Percentiles rank a stretch among this genome's conserved stretches.
These are phyloP conservation scores for Chiroxiphia lanceolata DNA, from an alignment of 2,797 vertebrate species.

Conservation along the genomic window DNA sequence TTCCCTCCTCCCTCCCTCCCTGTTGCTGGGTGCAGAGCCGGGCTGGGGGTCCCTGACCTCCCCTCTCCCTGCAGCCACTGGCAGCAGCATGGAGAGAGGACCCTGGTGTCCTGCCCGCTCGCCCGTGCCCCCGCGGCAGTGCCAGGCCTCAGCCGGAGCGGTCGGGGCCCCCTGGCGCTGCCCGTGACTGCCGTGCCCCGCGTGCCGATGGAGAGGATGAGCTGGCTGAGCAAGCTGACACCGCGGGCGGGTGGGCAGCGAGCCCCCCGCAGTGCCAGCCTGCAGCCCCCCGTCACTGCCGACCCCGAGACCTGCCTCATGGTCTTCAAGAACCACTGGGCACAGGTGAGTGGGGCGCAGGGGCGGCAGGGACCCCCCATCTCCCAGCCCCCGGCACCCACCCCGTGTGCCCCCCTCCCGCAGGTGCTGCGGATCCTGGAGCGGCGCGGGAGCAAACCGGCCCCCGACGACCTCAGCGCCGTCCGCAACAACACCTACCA, in stretches of 20 bases:
- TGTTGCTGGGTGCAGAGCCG: not conserved
- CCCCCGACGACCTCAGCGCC: conserved; percentile 88
- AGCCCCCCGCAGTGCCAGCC: conserved; percentile 75
- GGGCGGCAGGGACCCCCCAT: rapidly evolving
- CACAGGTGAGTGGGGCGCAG: conserved; percentile 79
- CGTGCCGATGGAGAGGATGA: conserved; percentile 82
- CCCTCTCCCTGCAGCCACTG: not conserved
- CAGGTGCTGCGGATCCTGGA: conserved; percentile 93
- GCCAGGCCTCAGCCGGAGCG: not conserved
- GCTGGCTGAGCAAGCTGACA: conserved; percentile 94
- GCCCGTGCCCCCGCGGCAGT: not conserved
- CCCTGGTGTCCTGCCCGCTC: rapidly evolving
- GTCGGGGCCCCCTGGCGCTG: not conserved
- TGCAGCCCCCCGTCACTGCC: conserved; percentile 85
- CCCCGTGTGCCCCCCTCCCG: rapidly evolving
- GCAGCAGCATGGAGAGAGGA: conserved; percentile 18
- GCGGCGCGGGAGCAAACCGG: conserved; percentile 76
- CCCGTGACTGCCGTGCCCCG: not conserved
- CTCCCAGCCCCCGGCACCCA: not conserved
- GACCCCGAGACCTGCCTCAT: conserved; percentile 97
- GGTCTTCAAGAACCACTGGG: conserved; percentile 98
- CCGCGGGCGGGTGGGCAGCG: conserved; percentile 82
- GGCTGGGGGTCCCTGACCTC: not conserved
- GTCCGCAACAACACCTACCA: conserved; percentile 95
- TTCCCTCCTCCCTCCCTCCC: not conserved